Evolutionary conservation across 2,797 vertebrate species (phyloP).

Genomic region (Falco cherrug): DNA sequence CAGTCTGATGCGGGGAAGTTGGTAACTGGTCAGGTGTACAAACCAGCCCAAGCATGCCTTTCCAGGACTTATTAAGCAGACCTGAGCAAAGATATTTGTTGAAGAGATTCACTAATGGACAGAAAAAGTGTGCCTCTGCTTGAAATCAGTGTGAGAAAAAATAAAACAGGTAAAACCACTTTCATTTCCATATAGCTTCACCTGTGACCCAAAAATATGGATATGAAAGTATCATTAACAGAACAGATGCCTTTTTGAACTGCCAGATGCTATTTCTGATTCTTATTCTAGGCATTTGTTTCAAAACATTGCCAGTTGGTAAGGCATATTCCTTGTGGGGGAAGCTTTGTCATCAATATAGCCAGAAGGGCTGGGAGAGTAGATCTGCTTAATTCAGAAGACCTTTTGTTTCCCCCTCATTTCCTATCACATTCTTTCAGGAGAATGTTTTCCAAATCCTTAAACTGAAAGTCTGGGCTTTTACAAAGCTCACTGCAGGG

Average conservation of each 20-base stretch:
- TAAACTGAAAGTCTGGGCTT: neutral
- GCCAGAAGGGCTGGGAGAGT: neutral
- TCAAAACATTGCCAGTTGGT: neutral
- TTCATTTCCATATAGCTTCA: neutral
- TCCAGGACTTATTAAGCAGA: neutral
- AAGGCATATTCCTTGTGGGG: neutral
- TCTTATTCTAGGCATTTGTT: neutral
- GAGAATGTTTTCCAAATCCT: neutral
- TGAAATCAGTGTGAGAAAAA: neutral
- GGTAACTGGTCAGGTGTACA: neutral
- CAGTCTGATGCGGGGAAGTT: neutral
- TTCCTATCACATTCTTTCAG: neutral
- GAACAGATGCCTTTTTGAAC: slow-evolving; percentile 1
- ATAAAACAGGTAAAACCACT: neutral
- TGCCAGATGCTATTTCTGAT: neutral
- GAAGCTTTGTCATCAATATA: neutral
- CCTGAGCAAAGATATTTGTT: neutral
- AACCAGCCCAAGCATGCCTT: neutral
- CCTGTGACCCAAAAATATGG: neutral
- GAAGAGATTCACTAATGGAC: neutral
- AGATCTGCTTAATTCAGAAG: neutral
- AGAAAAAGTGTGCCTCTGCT: neutral
- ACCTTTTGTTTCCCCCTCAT: neutral
- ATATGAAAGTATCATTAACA: neutral
- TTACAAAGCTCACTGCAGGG: neutral